phyloP scores from a whole-genome alignment of 2,113 vertebrate genomes.

The Ammospiza nelsoni region DNA sequence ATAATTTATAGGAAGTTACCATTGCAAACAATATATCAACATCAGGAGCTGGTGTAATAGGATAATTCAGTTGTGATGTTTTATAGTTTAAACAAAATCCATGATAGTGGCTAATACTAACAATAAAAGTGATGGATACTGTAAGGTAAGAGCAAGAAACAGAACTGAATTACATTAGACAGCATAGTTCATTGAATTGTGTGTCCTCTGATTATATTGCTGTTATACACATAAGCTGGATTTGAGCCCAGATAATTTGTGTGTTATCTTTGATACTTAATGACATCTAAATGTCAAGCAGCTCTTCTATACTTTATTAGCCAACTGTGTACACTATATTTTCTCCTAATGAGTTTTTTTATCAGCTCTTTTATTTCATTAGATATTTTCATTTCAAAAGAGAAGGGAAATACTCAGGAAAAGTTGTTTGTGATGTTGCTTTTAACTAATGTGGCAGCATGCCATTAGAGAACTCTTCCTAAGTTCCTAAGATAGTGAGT shows the following conservation, averaged over 20 bases:
- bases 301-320: not conserved
- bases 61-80: not conserved
- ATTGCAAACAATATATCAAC: not conserved
- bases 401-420: not conserved
- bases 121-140: not conserved
- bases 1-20: not conserved
- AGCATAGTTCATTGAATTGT: not conserved
- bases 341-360: not conserved
- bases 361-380: not conserved
- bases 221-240: not conserved
- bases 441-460: not conserved
- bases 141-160: not conserved
- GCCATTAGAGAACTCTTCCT: not conserved
- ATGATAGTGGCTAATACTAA: not conserved
- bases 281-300: slow-evolving; percentile 7
- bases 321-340: not conserved
- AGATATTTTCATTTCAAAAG: not conserved
- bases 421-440: not conserved
- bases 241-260: not conserved
- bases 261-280: not conserved
- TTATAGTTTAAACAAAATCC: not conserved
- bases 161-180: not conserved
- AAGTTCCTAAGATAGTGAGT: not conserved
- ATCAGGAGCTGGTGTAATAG: not conserved
- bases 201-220: not conserved